Conservation (phyloP, 1,140 invertebrate species). For the Caenorhabditis tropicalis region DNA sequence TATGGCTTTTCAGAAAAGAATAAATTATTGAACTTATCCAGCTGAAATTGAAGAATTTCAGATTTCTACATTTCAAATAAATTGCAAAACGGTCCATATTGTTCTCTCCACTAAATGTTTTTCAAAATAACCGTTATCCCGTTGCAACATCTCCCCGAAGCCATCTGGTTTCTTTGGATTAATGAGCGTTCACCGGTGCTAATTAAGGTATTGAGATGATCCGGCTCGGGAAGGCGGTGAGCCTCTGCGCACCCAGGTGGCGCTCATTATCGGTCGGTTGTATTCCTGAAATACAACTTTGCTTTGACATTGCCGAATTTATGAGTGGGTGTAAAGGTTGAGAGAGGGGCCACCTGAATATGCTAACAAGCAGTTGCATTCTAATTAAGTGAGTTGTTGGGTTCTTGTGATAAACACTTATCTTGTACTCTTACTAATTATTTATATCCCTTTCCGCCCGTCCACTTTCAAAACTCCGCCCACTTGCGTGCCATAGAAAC, state of each 20-base stretch:
- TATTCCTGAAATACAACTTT: constrained; percentile 25
- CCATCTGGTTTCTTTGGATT: neutral
- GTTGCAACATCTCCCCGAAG: neutral
- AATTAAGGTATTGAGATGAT: constrained; percentile 14
- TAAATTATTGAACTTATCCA: no score
- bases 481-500: constrained; percentile 7
- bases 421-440: constrained; percentile 30
- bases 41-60: no score
- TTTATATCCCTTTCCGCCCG: neutral
- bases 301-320: constrained; percentile 38
- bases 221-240: neutral
- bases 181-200: neutral
- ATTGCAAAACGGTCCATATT: no score
- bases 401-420: constrained; percentile 36
- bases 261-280: constrained; percentile 26
- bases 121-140: neutral
- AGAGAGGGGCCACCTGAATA: constrained; percentile 29
- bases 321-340: neutral
- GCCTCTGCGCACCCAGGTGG: neutral
- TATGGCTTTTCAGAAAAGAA: no score
- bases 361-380: neutral
- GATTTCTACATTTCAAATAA: no score
- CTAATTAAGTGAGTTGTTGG: constrained; percentile 15
- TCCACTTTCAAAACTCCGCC: neutral
- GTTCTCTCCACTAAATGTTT: no score